These are phyloP conservation scores for Psylliodes chrysocephalus DNA, from an alignment of 2,888 invertebrate species.

Conservation along the genomic window DNA sequence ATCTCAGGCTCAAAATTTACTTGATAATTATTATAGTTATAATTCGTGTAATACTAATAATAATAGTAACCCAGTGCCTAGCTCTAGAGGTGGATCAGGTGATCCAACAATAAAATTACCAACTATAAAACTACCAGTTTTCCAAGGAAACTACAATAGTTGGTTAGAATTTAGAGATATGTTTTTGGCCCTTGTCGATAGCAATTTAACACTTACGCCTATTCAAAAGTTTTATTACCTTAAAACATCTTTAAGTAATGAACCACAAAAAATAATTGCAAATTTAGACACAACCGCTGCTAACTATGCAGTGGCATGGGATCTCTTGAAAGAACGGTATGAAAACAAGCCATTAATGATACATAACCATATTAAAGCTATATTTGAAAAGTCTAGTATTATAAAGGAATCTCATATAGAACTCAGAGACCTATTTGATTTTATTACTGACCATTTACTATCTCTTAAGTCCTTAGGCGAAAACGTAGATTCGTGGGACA, in stretches of 20 bases:
- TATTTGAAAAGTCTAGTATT: constrained; percentile 36
- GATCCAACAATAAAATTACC: too few relatives aligned
- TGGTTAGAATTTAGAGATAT: constrained; percentile 40
- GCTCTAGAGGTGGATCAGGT: too few relatives aligned
- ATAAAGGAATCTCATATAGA: constrained; percentile 33
- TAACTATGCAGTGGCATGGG: constrained; percentile 41
- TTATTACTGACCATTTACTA: constrained; percentile 36
- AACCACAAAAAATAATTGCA: constrained; percentile 35
- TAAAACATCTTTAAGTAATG: constrained; percentile 32
- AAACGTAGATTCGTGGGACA: constrained; percentile 38
- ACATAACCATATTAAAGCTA: constrained; percentile 38
- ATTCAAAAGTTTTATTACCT: constrained; percentile 44
- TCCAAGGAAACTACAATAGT: constrained; percentile 28
- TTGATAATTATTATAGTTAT: too few relatives aligned
- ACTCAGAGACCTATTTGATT: constrained; percentile 38
- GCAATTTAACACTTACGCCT: constrained; percentile 20
- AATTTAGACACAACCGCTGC: constrained; percentile 33
- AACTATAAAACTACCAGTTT: neutral
- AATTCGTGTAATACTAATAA: too few relatives aligned
- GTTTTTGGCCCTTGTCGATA: too few relatives aligned
- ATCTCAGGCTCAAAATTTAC: too few relatives aligned
- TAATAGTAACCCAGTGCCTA: too few relatives aligned
- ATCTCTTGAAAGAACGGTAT: constrained; percentile 37
- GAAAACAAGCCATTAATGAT: constrained; percentile 39
- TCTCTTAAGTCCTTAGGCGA: constrained; percentile 35